Evolutionary conservation across 2,797 vertebrate genomes (phyloP).

Genomic region (Carapus acus): DNA sequence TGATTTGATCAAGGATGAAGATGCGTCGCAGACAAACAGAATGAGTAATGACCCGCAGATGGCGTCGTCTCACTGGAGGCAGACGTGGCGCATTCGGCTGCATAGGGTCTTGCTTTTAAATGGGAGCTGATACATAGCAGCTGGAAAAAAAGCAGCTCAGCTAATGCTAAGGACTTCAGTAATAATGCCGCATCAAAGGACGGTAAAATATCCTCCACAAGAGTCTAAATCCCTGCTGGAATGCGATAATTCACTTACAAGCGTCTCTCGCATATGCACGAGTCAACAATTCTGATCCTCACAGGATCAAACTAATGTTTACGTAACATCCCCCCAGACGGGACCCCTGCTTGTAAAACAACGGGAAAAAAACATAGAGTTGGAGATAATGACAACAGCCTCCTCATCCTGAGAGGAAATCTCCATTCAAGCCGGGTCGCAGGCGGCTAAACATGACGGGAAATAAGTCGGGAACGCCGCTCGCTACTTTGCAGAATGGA

Average conservation of each 20-base stretch:
- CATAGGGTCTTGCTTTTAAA: too few species aligned
- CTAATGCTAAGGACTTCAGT: slow-evolving; percentile 13
- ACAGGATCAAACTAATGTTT: slow-evolving; percentile 42
- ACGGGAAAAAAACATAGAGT: slow-evolving; percentile 27
- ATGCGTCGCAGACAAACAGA: background rate
- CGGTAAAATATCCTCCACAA: slow-evolving; percentile 28
- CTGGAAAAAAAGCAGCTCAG: too few species aligned
- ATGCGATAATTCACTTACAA: slow-evolving; percentile 48
- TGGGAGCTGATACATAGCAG: too few species aligned
- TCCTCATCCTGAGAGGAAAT: slow-evolving; percentile 25
- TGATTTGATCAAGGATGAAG: background rate
- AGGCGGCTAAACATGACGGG: slow-evolving; percentile 7
- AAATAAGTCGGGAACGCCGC: slow-evolving; percentile 8
- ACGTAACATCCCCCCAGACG: slow-evolving; percentile 33
- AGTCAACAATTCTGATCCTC: slow-evolving; percentile 52
- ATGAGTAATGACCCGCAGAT: background rate
- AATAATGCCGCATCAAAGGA: slow-evolving; percentile 32
- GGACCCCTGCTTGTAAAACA: slow-evolving; percentile 32
- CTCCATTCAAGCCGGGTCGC: slow-evolving; percentile 21
- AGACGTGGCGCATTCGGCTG: too few species aligned
- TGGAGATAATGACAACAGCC: slow-evolving; percentile 37
- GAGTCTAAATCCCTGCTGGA: slow-evolving; percentile 41
- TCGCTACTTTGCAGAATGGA: background rate
- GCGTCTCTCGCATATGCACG: slow-evolving; percentile 28
- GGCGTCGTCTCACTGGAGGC: too few species aligned